Evolutionary conservation across 2,113 vertebrate genomes (phyloP).

Genomic region (Ictidomys tridecemlineatus): DNA sequence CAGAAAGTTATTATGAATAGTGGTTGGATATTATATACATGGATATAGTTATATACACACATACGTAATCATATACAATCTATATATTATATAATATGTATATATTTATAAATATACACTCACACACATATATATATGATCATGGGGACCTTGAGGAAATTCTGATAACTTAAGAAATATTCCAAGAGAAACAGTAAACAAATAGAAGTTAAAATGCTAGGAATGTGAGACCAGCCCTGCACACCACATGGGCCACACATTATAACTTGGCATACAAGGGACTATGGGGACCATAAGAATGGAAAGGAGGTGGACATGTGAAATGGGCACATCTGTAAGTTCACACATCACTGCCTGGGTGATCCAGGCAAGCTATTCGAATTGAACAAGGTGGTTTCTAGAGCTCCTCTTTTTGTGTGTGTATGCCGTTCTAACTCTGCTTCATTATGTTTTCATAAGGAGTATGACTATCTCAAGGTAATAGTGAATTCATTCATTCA

Average conservation of each 20-base stretch:
- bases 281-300: neutral
- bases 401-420: neutral
- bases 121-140: neutral
- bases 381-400: neutral
- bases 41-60: neutral
- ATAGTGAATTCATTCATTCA: neutral
- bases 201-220: conserved; percentile 22
- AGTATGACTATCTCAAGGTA: neutral
- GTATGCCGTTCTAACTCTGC: neutral
- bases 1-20: conserved; percentile 54
- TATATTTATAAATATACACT: neutral
- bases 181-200: neutral
- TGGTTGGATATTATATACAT: neutral
- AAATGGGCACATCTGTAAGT: neutral
- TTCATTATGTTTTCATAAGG: neutral
- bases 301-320: neutral
- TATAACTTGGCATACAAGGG: neutral
- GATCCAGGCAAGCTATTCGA: neutral
- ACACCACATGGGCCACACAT: neutral
- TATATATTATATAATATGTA: neutral
- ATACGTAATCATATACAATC: neutral
- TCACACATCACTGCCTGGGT: neutral
- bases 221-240: neutral
- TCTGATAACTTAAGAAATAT: conserved; percentile 40
- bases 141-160: conserved; percentile 30